Evolutionary conservation across 1,140 invertebrate species (phyloP), one percentile per base, ranked within the genome.

Genomic region (Macrobrachium rosenbergii): DNA sequence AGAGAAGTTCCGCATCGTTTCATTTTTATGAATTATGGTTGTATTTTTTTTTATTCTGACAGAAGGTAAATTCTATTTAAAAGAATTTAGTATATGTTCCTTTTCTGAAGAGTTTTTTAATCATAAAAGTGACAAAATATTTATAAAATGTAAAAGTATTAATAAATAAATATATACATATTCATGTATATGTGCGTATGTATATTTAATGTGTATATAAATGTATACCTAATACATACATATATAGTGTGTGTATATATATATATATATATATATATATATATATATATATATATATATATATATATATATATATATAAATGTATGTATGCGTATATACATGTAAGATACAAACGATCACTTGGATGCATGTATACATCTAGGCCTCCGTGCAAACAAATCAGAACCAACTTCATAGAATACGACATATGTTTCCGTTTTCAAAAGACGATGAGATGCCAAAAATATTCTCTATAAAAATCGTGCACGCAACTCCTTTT

Each of bases 321-420:
- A 59, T 82, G 79, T 82, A 62, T 82, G 79, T 82, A 28, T 82
- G 79, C 67, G 60, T 82, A 59, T 81, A 60, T 81, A 59, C 63
- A 60, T 81, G 60, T 81, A 60, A n/a, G n/a, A n/a, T n/a, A n/a
- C n/a, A n/a, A n/a, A n/a, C n/a, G n/a, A n/a, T n/a, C 62, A 60
- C 63, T 52, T 8, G 79, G 17, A 60, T 8, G 79, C 23, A 59
- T 59, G 6, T 59, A 62, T 23, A n/a, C n/a, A n/a, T n/a, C n/a
- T 81, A n/a, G 7, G 23, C 58, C 62, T 52, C 14, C 23, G 6
- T 5, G 3, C 23, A 81, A 19, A 62, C n/a, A 58, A 81, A n/a
- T 81, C 28, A 28, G 63, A 11, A 52, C 28, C 3, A 37, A 37
- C 28, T 3, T 37, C 3, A 37, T 3, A 37, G 1, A 37, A 3